phyloP scores from a whole-genome alignment of 2,888 invertebrate genomes.

The Lithophane socia region DNA sequence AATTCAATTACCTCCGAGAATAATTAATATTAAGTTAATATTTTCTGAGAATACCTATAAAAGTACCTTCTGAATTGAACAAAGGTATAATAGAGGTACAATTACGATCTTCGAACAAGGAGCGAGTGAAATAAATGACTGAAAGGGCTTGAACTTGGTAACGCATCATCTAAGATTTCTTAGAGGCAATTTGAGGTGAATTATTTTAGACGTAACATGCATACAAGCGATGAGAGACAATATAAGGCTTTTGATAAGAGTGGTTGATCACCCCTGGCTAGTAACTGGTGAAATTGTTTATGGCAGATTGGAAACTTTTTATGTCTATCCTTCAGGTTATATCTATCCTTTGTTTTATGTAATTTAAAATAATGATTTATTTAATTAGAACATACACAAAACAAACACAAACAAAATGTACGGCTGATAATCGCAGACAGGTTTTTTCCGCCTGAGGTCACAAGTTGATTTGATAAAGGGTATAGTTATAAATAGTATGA shows the following conservation, averaged over 20 bases:
- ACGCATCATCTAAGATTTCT: conserved; percentile 80
- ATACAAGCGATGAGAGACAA: conserved; percentile 35
- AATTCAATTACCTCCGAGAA: conserved; percentile 50
- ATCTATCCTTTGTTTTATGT: conserved; percentile 3
- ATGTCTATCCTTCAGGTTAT: neutral
- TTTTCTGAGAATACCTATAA: conserved; percentile 41
- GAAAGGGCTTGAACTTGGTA: conserved; percentile 68
- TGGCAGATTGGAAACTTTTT: neutral
- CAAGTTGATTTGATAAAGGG: neutral
- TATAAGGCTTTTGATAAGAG: neutral
- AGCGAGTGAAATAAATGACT: conserved; percentile 72
- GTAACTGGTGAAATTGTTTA: conserved; percentile 3
- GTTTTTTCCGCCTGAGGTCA: neutral
- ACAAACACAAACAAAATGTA: neutral
- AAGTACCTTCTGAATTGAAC: conserved; percentile 53
- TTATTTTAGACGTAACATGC: conserved; percentile 63
- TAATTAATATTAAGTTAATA: conserved; percentile 59
- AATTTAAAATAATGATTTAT: neutral
- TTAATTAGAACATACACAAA: neutral
- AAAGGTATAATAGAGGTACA: conserved; percentile 58
- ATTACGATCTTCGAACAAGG: conserved; percentile 62
- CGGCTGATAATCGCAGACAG: neutral
- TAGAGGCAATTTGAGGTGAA: conserved; percentile 74
- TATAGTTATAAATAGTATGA: too few relatives aligned
- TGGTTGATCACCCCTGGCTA: conserved; percentile 3